These are phyloP conservation scores for Prietella phreatophila DNA, from an alignment of 2,113 vertebrate species.

Conservation along the genomic window DNA sequence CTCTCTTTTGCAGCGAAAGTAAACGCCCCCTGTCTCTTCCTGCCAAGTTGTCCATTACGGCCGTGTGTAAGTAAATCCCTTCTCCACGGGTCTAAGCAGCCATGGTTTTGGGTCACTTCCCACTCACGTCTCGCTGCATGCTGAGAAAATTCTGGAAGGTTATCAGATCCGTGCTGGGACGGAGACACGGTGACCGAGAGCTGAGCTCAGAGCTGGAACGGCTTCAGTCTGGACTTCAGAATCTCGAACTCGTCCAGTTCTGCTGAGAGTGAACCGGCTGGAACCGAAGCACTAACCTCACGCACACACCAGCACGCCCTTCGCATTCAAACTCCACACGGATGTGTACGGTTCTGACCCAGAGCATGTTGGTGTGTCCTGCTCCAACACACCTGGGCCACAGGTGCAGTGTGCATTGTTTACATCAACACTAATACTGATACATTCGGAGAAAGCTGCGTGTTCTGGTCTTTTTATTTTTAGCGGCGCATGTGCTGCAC, in stretches of 20 bases:
- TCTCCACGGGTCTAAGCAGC: neutral
- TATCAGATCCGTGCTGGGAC: conserved; percentile 15
- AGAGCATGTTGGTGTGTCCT: neutral
- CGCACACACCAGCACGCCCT: neutral
- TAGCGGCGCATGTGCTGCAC: neutral
- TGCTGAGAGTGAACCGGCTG: neutral
- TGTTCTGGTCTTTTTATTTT: neutral
- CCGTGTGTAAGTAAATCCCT: neutral
- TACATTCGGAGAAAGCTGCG: too few relatives aligned
- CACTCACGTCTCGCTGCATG: neutral
- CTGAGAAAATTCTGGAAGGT: neutral
- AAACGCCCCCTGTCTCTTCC: neutral
- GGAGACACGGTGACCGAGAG: neutral
- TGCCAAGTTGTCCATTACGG: neutral
- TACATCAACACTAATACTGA: neutral
- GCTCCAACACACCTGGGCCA: neutral
- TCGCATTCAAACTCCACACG: too few relatives aligned
- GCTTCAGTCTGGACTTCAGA: conserved; percentile 22
- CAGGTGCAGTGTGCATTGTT: neutral
- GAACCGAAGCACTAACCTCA: neutral
- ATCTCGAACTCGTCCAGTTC: neutral
- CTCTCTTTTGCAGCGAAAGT: neutral
- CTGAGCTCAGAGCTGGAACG: conserved; percentile 26
- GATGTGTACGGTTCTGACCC: too few relatives aligned
- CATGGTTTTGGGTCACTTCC: neutral